Conservation (phyloP, 2,888 invertebrate species). For the Nebria salina region DNA sequence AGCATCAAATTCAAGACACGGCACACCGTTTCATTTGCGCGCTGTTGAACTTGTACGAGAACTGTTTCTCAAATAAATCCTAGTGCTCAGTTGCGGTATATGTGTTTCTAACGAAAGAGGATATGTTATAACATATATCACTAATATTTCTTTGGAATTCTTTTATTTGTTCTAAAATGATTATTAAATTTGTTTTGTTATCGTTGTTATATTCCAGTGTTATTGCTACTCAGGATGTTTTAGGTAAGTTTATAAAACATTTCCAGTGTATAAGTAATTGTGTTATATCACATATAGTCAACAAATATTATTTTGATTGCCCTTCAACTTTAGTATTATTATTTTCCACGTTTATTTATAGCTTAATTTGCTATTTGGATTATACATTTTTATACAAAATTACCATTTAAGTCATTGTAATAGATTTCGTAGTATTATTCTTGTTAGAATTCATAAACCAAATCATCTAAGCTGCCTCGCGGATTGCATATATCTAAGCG, state of each 20-base stretch:
- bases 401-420: too few relatives aligned
- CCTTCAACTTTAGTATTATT: too few relatives aligned
- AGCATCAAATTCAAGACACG: background rate
- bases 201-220: background rate
- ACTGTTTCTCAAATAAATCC: background rate
- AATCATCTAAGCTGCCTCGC: too few relatives aligned
- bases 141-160: background rate
- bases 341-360: too few relatives aligned
- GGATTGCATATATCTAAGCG: too few relatives aligned
- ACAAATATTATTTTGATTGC: too few relatives aligned
- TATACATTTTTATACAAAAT: too few relatives aligned
- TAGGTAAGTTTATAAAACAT: background rate
- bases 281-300: too few relatives aligned
- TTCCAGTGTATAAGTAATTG: too few relatives aligned
- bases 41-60: conserved; percentile 6
- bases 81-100: background rate
- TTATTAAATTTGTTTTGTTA: background rate
- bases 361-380: too few relatives aligned
- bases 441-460: too few relatives aligned
- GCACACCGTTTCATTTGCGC: background rate
- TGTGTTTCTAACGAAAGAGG: background rate
- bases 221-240: background rate
- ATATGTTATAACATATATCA: background rate
- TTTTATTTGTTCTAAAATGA: background rate
- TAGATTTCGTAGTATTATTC: too few relatives aligned